Percentiles rank a stretch among this genome's conserved stretches.
These are phyloP conservation scores for Melinopterus prodromus DNA, from an alignment of 2,888 invertebrate species.

Conservation along the genomic window DNA sequence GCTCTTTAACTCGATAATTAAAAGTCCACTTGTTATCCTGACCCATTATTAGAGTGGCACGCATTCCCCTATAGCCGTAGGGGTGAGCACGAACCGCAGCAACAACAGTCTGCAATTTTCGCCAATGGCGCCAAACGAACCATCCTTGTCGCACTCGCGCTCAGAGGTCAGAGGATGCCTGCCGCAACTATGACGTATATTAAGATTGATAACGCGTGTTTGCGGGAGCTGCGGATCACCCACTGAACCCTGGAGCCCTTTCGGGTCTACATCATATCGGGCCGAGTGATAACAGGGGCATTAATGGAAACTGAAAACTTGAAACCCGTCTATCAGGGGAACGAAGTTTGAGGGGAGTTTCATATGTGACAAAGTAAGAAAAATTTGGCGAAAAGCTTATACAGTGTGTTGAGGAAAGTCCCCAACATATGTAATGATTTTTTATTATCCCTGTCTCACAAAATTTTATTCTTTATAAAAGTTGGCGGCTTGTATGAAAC, in stretches of 20 bases:
- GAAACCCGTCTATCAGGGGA: neutral
- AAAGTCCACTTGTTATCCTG: conserved; percentile 24
- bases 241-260: conserved; percentile 7
- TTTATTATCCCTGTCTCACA: too few species aligned
- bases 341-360: too few species aligned
- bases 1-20: conserved; percentile 17
- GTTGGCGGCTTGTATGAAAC: too few species aligned
- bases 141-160: conserved; percentile 13
- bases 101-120: conserved; percentile 4
- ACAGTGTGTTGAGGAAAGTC: too few species aligned
- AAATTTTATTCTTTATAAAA: too few species aligned
- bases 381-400: too few species aligned
- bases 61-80: conserved; percentile 1
- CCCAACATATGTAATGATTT: too few species aligned
- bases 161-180: neutral
- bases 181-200: conserved; percentile 18
- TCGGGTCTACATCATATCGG: conserved; percentile 20
- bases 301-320: neutral
- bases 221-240: conserved; percentile 9
- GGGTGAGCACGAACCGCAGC: neutral
- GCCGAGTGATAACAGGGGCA: neutral
- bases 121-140: neutral
- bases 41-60: conserved; percentile 8
- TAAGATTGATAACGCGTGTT: conserved; percentile 24
- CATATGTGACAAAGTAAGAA: too few species aligned